Base-by-base conservation (phyloP, 2,888 invertebrate genomes). In the Chrysomela aeneicollis region DNA sequence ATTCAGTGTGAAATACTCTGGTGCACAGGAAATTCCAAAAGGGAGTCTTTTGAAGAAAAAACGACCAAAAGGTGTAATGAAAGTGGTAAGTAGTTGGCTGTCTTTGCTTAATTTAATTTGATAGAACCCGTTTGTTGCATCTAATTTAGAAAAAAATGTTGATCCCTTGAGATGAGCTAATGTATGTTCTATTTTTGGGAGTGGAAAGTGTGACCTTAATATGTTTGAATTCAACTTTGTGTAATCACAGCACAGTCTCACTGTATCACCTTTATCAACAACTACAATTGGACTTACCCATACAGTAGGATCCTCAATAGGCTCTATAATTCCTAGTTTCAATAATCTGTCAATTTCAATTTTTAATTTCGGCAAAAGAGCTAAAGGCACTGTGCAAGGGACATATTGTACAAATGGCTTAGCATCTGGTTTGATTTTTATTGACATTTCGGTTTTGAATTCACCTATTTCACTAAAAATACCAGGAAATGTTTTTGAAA, bases 121-220 rank as follows among this genome's bases (percentile, higher is more conserved):
- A 50, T 62, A 62, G 47, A 64, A 64, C 1, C 60, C 65, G 19
- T 51, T 61, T 2, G 52, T 53, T 0, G 67, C 26, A 54, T 69
- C 67, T 37, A 65, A 53, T 21, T 61, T 59, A 10, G 54, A 46
- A 55, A 76, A 76, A 55, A 68, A 30, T 63, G 67, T 69, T 0
- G 73, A 67, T 5, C 71, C 67, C 51, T 63, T 71, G 30, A 76
- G 30, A 30, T 67, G 63, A 4, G 71, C 72, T 53, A 73, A 32
- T 5, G 69, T 68, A 2, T 65, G 65, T 47, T 76, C 72, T n/a
- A 78, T 67, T 35, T 77, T 75, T 17, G 69, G 18, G 1, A 61
- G 10, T 1, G 64, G 64, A 53, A 32, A 66, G 49, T 64, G 54
- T 30, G 62, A 32, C 0, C 63, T 21, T 0, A 61, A 18, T 8